Evolutionary conservation across 1,140 invertebrate genomes (phyloP).

Genomic region (Periplaneta americana): DNA sequence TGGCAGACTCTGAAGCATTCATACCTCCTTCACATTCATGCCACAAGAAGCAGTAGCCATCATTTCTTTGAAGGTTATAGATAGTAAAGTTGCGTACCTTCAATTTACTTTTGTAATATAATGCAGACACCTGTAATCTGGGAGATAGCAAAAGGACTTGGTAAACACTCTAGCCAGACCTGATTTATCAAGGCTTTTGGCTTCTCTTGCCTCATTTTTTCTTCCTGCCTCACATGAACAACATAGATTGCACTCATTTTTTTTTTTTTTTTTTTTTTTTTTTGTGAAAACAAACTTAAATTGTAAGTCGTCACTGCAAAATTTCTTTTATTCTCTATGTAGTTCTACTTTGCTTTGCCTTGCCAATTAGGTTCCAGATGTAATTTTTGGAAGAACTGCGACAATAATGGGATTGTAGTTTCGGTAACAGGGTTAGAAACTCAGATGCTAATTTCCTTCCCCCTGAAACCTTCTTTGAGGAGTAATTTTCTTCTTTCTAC

Average conservation of each 20-base stretch:
- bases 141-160: too few species aligned
- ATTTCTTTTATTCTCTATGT: conserved; percentile 8
- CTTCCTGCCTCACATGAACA: conserved; percentile 4
- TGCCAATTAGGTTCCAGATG: conserved; percentile 18
- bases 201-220: too few species aligned
- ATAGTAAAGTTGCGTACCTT: too few species aligned
- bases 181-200: too few species aligned
- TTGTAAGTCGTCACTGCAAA: neutral
- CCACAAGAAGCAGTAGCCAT: conserved; percentile 9
- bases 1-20: too few species aligned
- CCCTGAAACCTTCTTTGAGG: neutral
- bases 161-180: too few species aligned
- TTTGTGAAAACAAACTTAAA: neutral
- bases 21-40: conserved; percentile 15
- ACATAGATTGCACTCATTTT: conserved; percentile 16
- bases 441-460: conserved; percentile 1
- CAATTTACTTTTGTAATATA: too few species aligned
- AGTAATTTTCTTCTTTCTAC: neutral
- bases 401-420: conserved; percentile 21
- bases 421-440: conserved; percentile 18
- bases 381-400: conserved; percentile 8
- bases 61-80: too few species aligned
- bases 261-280: too few species aligned
- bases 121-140: too few species aligned
- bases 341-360: conserved; percentile 10